Evolutionary conservation across 2,888 invertebrate species (phyloP), one percentile per base, ranked within the genome.

Genomic region (Aleiodes testaceus): DNA sequence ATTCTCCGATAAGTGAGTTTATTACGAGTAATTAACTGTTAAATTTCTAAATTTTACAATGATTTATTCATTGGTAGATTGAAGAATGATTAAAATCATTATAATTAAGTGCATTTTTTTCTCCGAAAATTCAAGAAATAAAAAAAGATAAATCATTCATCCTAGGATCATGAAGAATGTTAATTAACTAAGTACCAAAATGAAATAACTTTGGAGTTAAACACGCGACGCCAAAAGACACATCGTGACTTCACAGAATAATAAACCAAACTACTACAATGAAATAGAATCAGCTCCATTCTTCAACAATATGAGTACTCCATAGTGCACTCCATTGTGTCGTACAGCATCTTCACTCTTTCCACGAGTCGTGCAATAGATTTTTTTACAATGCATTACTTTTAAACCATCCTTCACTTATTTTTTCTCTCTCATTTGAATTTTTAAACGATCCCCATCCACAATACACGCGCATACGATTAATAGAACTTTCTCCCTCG

Each of bases 401-500:
- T 59, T 59, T 42, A 59, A 59, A 59, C 6, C 59, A 42, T 36
- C 36, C 42, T 36, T 42, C 65, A 59, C 47, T 63, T 69, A n/a
- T n/a, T 66, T 71, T 75, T 74, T 70, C 70, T 61, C 14, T 70
- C 69, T 61, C 14, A 22, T 22, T 44, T 49, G 14, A 18, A 44
- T 22, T 3, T 26, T 18, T 22, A 16, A 45, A 12, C 20, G 44
- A 63, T 61, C 61, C 67, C 72, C 75, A 73, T 74, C 73, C 72
- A 74, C 75, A 75, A 74, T 77, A 74, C 73, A 67, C 63, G 74
- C 66, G 74, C 77, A 77, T 77, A 77, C 77, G 77, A 77, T 77
- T 77, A 77, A 77, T 77, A 77, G 73, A 77, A 77, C 77, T 77
- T 77, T 77, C 77, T 77, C 75, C 74, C 75, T 77, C 74, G 72